A percentile compares a stretch with the other conserved stretches of the same genome.
Conservation (phyloP, 1,140 invertebrate genomes). For the Camponotus pennsylvanicus region DNA sequence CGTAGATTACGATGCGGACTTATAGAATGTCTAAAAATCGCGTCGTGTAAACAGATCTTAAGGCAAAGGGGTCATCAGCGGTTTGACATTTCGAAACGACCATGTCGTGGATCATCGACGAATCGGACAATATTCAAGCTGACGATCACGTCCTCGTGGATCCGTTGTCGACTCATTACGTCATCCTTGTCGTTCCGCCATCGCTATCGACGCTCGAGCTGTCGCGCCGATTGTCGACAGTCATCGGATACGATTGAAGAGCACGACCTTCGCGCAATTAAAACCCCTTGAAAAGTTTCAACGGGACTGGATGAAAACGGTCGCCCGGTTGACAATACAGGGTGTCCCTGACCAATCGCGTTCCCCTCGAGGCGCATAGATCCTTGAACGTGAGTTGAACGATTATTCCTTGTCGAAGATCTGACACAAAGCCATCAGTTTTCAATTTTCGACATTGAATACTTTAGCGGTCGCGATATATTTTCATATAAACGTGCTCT, state of each 20-base stretch:
- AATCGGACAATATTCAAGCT: conserved; percentile 31
- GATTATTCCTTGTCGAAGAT: conserved; percentile 44
- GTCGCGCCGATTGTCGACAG: conserved; percentile 75
- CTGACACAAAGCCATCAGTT: conserved; percentile 25
- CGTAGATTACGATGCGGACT: conserved; percentile 4
- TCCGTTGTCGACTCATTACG: conserved; percentile 78
- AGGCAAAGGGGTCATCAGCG: conserved; percentile 63
- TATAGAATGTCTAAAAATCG: conserved; percentile 40
- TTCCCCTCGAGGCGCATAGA: conserved; percentile 10
- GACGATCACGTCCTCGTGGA: conserved; percentile 57
- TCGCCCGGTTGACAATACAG: conserved; percentile 71
- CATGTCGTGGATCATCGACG: conserved; percentile 53
- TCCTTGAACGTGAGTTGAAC: conserved; percentile 10
- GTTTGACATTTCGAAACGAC: conserved; percentile 62
- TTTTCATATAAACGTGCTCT: not conserved
- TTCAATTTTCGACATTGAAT: conserved; percentile 53
- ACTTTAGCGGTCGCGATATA: conserved; percentile 11
- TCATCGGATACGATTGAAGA: conserved; percentile 78
- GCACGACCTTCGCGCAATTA: conserved; percentile 83
- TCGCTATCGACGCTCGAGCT: conserved; percentile 70
- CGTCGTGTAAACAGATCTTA: conserved; percentile 51
- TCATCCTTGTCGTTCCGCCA: conserved; percentile 78
- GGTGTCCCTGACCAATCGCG: conserved; percentile 56
- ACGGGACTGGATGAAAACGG: conserved; percentile 70
- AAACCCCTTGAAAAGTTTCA: conserved; percentile 79